Evolutionary conservation across 2,113 vertebrate genomes (phyloP), one percentile per base, ranked within the genome.

Genomic region (rat (Rattus norvegicus)): DNA sequence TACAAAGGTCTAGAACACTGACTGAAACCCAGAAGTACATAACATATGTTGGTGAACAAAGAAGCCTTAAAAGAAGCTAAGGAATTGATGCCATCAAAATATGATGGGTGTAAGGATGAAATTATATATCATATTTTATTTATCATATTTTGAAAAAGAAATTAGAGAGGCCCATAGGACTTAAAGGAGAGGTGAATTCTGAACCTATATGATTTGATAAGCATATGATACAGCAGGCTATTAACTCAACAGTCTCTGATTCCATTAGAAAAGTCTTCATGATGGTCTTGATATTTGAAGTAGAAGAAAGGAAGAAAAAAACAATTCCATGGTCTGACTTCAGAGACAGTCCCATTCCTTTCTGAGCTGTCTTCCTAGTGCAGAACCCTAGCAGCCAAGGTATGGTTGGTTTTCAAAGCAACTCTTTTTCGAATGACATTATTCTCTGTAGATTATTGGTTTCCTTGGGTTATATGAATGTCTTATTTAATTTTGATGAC

Each of bases 391-490:
- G 59, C 24, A 43, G 72, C 4, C 33, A 24, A 39, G 26, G 30
- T 63, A 20, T 17, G 7, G 7, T 72, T 76, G 49, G 9, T 39
- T 97, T 56, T 39, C 14, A 52, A 3, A 2, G 7, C 17, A 39
- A 70, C 16, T 86, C 43, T 94, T 13, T 84, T 20, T 33, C 75
- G 52, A 96, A 91, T 94, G 73, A 14, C 47, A 89, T 54, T 94
- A 39, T 83, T 91, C 90, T 89, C 76, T 67, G 11, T 77, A 85
- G 39, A 86, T 86, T 83, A 65, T 36, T 56, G 39, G 90, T 81
- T 96, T 92, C 56, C 86, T 67, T 91, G 85, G 59, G 22, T 88
- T n/a, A 43, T 4, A 49, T 49, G 28, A 91, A 2, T 65, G 65
- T 70, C 75, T 95, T 79, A 83, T 86, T 95, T 85, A 89, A 26